Evolutionary conservation across 2,888 invertebrate species (phyloP).

Genomic region (Zelleria hepariella): DNA sequence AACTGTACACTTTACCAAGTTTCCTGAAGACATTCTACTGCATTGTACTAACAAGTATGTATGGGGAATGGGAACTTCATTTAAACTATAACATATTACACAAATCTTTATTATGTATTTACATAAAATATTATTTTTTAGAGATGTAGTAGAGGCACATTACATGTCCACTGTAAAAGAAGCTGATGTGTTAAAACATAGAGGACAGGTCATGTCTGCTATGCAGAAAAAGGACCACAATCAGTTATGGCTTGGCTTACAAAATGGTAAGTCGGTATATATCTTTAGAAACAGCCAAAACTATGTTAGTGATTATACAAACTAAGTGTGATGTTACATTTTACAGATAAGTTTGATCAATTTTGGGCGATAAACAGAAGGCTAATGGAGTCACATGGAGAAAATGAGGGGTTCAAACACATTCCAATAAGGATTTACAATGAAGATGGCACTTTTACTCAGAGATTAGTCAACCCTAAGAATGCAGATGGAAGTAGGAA

Average conservation of each 20-base stretch:
- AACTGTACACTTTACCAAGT: constrained; percentile 95
- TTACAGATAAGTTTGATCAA: constrained; percentile 96
- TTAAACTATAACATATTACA: not conserved
- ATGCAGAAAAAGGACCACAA: constrained; percentile 98
- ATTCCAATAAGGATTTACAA: constrained; percentile 90
- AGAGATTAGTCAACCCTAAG: constrained; percentile 83
- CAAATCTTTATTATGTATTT: not conserved
- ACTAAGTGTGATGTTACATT: constrained; percentile 9
- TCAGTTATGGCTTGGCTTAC: constrained; percentile 94
- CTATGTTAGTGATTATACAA: not conserved
- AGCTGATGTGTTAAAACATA: constrained; percentile 97
- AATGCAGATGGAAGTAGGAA: constrained; percentile 80
- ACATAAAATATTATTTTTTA: constrained; percentile 30
- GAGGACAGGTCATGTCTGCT: constrained; percentile 88
- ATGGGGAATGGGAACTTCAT: not conserved
- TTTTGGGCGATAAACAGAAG: constrained; percentile 98
- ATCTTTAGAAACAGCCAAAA: not conserved
- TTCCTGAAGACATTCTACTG: constrained; percentile 91
- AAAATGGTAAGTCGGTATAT: constrained; percentile 78
- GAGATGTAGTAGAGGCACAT: constrained; percentile 93
- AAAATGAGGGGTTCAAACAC: constrained; percentile 87
- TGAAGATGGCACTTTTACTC: constrained; percentile 79
- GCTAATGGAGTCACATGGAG: constrained; percentile 89
- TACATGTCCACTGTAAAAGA: constrained; percentile 97
- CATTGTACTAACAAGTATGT: constrained; percentile 85